A percentile compares a stretch with the other conserved stretches of the same genome.
phyloP scores from a whole-genome alignment of 2,113 vertebrate species.

The Lamprotornis superbus region DNA sequence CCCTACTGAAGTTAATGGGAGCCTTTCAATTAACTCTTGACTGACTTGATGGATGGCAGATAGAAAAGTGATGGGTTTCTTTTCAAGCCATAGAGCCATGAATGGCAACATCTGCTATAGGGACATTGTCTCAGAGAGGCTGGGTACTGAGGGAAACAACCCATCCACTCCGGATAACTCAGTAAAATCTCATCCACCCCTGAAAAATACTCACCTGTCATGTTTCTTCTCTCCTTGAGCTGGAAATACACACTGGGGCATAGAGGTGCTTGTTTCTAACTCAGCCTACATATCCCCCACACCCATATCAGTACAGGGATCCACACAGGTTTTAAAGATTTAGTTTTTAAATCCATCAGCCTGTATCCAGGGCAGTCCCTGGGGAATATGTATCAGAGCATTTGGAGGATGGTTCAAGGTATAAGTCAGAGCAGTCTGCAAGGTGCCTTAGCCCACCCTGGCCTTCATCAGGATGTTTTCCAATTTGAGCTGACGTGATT shows the following conservation, averaged over 20 bases:
- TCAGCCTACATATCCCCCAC: background rate
- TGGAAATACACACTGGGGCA: background rate
- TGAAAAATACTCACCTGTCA: background rate
- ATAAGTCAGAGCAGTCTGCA: background rate
- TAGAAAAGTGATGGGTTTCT: background rate
- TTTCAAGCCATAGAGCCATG: background rate
- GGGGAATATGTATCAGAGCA: background rate
- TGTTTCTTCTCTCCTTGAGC: background rate
- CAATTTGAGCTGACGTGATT: background rate
- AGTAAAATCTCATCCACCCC: background rate
- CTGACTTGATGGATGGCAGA: background rate
- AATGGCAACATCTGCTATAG: background rate
- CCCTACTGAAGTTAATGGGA: constrained; percentile 44
- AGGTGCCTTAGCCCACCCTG: background rate
- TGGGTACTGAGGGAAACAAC: background rate
- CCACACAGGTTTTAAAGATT: background rate
- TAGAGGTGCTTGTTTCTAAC: background rate
- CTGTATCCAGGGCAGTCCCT: background rate
- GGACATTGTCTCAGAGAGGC: background rate
- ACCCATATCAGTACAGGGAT: background rate
- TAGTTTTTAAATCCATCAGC: background rate
- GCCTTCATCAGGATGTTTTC: background rate
- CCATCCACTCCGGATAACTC: background rate
- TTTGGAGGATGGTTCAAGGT: background rate
- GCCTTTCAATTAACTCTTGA: constrained; percentile 59